Percentiles rank a stretch among this genome's conserved stretches.
Evolutionary conservation across 2,113 vertebrate genomes (phyloP).

Genomic region (Sialia sialis): DNA sequence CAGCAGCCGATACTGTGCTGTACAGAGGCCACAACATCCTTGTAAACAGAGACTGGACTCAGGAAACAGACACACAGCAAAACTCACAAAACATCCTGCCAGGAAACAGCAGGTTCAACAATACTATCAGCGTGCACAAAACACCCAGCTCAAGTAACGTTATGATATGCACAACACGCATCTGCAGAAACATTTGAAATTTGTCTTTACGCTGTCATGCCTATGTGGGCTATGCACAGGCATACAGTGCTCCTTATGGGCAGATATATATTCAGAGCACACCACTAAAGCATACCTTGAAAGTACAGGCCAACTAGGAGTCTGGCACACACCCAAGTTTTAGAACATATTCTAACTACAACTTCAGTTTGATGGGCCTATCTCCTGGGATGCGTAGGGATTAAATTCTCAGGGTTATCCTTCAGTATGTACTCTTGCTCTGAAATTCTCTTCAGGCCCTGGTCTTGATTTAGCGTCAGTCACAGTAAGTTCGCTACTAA

Average conservation of each 20-base stretch:
- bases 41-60: conserved; percentile 66
- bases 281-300: background rate
- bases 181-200: background rate
- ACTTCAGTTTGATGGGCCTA: background rate
- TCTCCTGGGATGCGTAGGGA: background rate
- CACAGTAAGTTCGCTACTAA: background rate
- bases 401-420: background rate
- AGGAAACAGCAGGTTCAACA: conserved; percentile 76
- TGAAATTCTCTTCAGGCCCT: background rate
- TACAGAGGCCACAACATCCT: conserved; percentile 59
- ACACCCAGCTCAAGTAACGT: background rate
- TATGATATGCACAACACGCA: background rate
- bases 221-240: background rate
- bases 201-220: background rate
- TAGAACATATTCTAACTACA: background rate
- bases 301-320: background rate
- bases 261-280: background rate
- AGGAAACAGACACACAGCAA: conserved; percentile 78
- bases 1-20: background rate
- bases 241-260: background rate
- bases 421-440: background rate
- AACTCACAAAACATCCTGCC: conserved; percentile 82
- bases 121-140: conserved; percentile 42
- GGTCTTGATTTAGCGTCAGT: background rate
- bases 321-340: background rate